Conservation (phyloP, 92 coral and sea anemone species). For the Desmophyllum pertusum region DNA sequence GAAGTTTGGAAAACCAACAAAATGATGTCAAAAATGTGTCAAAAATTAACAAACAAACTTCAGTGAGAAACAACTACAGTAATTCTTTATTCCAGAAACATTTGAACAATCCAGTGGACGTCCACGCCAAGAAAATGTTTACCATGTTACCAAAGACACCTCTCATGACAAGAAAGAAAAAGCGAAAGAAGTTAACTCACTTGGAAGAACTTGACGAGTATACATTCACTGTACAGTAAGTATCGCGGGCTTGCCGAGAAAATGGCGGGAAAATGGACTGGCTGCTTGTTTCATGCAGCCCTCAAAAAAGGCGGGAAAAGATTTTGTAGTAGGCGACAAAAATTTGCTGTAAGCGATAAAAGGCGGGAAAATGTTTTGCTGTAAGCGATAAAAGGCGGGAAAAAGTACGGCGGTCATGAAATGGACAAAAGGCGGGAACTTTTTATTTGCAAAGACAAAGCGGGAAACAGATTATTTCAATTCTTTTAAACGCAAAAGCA, state of each 20-base stretch:
- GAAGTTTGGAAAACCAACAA: neutral
- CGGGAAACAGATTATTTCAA: too few species aligned
- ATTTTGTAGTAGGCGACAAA: neutral
- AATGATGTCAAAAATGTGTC: neutral
- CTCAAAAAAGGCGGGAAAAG: neutral
- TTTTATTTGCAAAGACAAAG: neutral
- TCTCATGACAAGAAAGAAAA: conserved; percentile 72
- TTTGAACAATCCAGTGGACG: conserved; percentile 92
- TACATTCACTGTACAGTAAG: conserved; percentile 92
- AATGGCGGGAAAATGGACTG: conserved; percentile 11
- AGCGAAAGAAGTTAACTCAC: conserved; percentile 86
- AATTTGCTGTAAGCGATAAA: neutral
- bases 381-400: neutral
- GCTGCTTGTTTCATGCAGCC: neutral
- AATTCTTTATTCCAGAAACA: conserved; percentile 75
- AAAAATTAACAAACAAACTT: neutral
- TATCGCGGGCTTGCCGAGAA: neutral
- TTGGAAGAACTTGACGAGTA: conserved; percentile 94
- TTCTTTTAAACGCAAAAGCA: neutral
- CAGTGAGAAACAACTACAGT: neutral
- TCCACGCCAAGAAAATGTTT: conserved; percentile 94
- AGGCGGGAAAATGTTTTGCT: neutral
- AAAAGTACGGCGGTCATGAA: neutral
- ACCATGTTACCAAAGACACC: conserved; percentile 98
- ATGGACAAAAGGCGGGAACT: neutral